A percentile compares a stretch with the other conserved stretches of the same genome.
Conservation (phyloP, 2,113 vertebrate genomes). For the Takifugu flavidus region DNA sequence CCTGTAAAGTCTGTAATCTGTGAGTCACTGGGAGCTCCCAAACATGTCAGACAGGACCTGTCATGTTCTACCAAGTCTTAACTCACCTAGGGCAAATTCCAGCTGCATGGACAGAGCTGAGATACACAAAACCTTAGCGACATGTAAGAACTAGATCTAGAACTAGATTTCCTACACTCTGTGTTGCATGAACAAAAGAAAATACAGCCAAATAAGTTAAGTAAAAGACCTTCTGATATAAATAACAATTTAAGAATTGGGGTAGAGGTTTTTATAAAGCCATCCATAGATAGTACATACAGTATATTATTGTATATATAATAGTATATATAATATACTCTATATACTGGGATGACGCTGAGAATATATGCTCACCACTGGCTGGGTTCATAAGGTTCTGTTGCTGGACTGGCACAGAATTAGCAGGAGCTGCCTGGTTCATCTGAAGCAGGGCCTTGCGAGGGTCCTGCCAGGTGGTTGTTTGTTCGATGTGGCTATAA, state of each 20-base stretch:
- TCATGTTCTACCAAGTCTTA: constrained; percentile 61
- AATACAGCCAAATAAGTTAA: background rate
- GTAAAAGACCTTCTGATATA: too few species aligned
- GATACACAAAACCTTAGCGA: constrained; percentile 23
- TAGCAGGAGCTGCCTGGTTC: constrained; percentile 84
- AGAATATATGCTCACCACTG: constrained; percentile 75
- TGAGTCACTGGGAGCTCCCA: constrained; percentile 48
- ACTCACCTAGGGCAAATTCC: constrained; percentile 63
- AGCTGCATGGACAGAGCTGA: constrained; percentile 33
- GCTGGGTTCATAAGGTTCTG: constrained; percentile 89
- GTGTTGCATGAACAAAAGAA: background rate
- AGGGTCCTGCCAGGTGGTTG: constrained; percentile 97
- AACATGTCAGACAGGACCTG: constrained; percentile 67
- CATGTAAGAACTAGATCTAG: constrained; percentile 50
- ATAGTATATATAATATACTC: too few species aligned
- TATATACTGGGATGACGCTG: too few species aligned
- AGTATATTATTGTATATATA: too few species aligned
- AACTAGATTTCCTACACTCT: constrained; percentile 8
- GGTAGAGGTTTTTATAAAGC: too few species aligned
- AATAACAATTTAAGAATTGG: too few species aligned
- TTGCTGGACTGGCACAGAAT: constrained; percentile 80
- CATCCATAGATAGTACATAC: too few species aligned
- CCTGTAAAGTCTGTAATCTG: constrained; percentile 32
- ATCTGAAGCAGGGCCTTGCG: constrained; percentile 93
- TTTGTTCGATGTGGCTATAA: constrained; percentile 91